Percentiles rank a stretch among this genome's conserved stretches.
phyloP scores from a whole-genome alignment of 1,140 invertebrate genomes.

The Cherax quadricarinatus region DNA sequence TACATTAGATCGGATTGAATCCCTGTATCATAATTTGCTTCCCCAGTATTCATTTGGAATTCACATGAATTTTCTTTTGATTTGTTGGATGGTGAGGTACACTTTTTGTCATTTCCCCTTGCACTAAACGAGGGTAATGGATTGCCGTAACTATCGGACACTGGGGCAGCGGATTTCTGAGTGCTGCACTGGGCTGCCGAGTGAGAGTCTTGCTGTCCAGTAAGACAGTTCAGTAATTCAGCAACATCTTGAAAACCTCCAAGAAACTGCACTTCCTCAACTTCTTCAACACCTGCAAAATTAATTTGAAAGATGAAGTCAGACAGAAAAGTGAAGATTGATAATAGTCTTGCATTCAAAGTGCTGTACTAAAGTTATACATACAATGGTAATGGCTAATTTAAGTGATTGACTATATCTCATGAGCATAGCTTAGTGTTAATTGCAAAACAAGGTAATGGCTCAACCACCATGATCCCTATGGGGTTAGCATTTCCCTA shows the following conservation, averaged over 20 bases:
- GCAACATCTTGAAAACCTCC: conserved; percentile 46
- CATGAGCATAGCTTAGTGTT: too few relatives aligned
- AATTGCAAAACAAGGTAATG: too few relatives aligned
- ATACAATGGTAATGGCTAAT: too few relatives aligned
- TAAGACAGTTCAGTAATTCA: conserved; percentile 31
- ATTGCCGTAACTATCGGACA: not conserved
- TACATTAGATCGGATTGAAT: conserved; percentile 10
- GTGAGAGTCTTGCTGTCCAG: not conserved
- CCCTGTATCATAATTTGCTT: not conserved
- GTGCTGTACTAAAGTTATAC: too few relatives aligned
- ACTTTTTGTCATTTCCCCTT: not conserved
- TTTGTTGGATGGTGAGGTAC: conserved; percentile 12
- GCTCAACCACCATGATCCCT: too few relatives aligned
- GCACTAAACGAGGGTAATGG: not conserved
- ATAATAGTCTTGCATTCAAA: too few relatives aligned
- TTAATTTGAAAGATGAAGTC: not conserved
- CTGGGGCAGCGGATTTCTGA: not conserved
- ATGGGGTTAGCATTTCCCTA: too few relatives aligned
- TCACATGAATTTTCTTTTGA: not conserved
- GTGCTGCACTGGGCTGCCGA: not conserved
- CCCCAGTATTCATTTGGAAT: not conserved
- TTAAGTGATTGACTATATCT: too few relatives aligned
- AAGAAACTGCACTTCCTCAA: conserved; percentile 18
- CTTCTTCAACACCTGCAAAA: conserved; percentile 26
- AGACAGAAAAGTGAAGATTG: too few relatives aligned